A percentile compares a stretch with the other conserved stretches of the same genome.
Evolutionary conservation across 2,888 invertebrate species (phyloP).

Genomic region (Drosophila paracracens): DNA sequence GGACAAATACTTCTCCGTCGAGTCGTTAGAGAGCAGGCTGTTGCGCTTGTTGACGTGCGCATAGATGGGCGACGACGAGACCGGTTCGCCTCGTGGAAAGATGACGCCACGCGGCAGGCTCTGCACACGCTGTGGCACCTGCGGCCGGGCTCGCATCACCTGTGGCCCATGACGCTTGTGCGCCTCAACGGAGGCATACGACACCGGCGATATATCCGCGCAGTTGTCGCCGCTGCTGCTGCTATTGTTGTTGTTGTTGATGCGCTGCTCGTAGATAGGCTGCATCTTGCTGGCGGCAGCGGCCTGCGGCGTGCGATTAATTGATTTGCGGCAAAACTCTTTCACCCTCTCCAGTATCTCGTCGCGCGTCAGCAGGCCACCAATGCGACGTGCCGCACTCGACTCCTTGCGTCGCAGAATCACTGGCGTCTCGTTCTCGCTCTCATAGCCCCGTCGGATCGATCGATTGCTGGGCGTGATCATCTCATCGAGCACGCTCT

Average conservation of each 20-base stretch:
- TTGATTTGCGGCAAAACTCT: constrained; percentile 84
- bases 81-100: constrained; percentile 25
- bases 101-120: constrained; percentile 73
- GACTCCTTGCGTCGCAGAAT: constrained; percentile 63
- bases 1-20: constrained; percentile 81
- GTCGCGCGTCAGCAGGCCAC: constrained; percentile 80
- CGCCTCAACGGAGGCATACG: constrained; percentile 83
- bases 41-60: constrained; percentile 83
- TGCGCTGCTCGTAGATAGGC: constrained; percentile 65
- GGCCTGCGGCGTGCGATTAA: constrained; percentile 78
- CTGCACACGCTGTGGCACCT: constrained; percentile 83
- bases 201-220: constrained; percentile 83
- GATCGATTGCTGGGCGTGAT: constrained; percentile 35
- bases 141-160: constrained; percentile 74
- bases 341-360: constrained; percentile 84
- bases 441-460: constrained; percentile 67
- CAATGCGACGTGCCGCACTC: constrained; percentile 60
- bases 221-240: constrained; percentile 9
- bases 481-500: constrained; percentile 83
- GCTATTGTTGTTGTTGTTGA: constrained; percentile 11
- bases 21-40: constrained; percentile 82
- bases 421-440: constrained; percentile 77
- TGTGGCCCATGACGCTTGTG: constrained; percentile 72
- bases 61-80: constrained; percentile 81
- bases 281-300: constrained; percentile 57